Base-by-base conservation (phyloP, 2,888 invertebrate genomes). In the Lasioglossum zephyrum region DNA sequence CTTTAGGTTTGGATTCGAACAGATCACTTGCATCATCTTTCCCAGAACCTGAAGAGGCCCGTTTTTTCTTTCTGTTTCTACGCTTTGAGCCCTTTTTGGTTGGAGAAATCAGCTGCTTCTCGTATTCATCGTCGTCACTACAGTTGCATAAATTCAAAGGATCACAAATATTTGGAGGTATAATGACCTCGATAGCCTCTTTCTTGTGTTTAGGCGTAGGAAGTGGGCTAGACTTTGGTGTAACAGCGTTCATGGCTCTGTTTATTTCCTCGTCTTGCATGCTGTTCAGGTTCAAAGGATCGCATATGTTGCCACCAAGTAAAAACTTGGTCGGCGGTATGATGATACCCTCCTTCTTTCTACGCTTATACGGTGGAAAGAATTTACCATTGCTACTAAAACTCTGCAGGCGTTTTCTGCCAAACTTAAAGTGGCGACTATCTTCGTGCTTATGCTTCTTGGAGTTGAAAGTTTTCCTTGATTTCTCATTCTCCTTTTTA, bases 251-350 rank as follows among this genome's bases (percentile, higher is more conserved):
- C 96, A 98, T 97, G 11, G 97, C 97, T 90, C 97, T 96, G 92
- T 97, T 97, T 36, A 97, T 96, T 91, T 97, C 97, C 94, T 97
- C 97, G 94, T 98, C 97, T 95, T 97, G 98, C 92, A 99, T 96
- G 93, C 99, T 98, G 93, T 98, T 98, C 85, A 99, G 95, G 95
- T 99, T 99, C 73, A 99, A 95, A 0, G 99, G 99, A 96, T 99
- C 99, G 90, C 97, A 97, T 90, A 99, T 99, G 95, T 98, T 99
- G 13, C 99, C 99, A 72, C 99, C 99, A 2, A 99, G 96, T 6
- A 98, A 95, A 95, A 99, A 99, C 95, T 99, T 99, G 0, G 98
- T 98, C 0, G 99, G 99, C 77, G 98, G 97, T 92, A 98, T 98
- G 89, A 97, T 97, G 80, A 96, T 96, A n/a, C 94, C 94, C 89